These are phyloP conservation scores for Apamea anceps DNA, from an alignment of 2,888 invertebrate species.

Conservation along the genomic window DNA sequence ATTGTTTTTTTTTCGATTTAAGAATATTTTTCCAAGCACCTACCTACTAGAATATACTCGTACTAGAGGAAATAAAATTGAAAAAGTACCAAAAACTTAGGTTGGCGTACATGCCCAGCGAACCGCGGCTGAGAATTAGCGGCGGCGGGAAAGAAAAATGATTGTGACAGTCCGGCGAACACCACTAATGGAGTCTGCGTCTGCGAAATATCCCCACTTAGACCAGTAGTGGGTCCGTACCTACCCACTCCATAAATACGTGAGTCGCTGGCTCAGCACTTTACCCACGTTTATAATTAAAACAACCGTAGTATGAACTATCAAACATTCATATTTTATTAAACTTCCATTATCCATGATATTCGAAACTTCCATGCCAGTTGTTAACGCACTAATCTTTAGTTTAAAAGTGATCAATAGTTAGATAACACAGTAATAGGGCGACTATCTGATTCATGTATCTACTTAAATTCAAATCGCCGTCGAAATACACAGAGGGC, in stretches of 20 bases:
- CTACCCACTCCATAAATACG: constrained; percentile 44
- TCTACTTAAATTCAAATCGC: constrained; percentile 87
- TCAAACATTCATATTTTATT: constrained; percentile 47
- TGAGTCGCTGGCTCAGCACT: constrained; percentile 44
- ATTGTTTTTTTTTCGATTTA: neutral
- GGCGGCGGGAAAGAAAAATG: constrained; percentile 90
- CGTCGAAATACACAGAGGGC: constrained; percentile 83
- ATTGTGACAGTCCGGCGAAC: constrained; percentile 90
- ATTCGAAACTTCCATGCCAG: constrained; percentile 69
- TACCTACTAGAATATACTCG: neutral
- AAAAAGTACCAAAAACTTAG: constrained; percentile 75
- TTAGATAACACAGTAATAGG: constrained; percentile 78
- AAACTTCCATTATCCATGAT: constrained; percentile 56
- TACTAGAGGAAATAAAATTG: constrained; percentile 9
- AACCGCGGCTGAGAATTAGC: constrained; percentile 89
- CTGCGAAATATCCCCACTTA: constrained; percentile 88
- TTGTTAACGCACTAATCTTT: constrained; percentile 78
- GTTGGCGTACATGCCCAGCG: constrained; percentile 78
- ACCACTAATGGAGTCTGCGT: constrained; percentile 89
- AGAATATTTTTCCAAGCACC: neutral
- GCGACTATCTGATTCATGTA: constrained; percentile 84
- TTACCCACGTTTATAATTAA: constrained; percentile 42
- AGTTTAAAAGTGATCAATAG: constrained; percentile 79
- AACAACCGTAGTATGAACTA: constrained; percentile 25
- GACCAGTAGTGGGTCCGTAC: constrained; percentile 65